Percentiles rank a stretch among this genome's conserved stretches.
phyloP scores from a whole-genome alignment of 2,888 invertebrate genomes.

The Perdita meconis region DNA sequence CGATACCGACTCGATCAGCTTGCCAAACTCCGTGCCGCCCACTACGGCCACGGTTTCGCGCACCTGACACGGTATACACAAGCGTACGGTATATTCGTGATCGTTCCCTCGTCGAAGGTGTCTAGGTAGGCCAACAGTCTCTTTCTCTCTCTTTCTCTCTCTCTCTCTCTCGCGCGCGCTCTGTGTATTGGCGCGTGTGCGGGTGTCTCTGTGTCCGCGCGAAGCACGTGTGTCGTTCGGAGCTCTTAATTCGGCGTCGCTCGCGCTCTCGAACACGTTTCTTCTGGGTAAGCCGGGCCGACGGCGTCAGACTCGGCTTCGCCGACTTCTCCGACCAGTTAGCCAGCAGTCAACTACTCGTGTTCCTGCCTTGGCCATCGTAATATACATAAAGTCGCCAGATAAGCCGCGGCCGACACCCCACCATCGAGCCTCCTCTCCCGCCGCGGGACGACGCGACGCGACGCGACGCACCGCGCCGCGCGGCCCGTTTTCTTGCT shows the following conservation, averaged over 20 bases:
- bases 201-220: not conserved
- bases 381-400: constrained; percentile 81
- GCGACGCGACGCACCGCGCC: constrained; percentile 28
- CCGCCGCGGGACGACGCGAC: constrained; percentile 67
- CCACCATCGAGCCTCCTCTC: constrained; percentile 69
- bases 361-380: constrained; percentile 77
- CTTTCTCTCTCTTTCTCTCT: too few relatives aligned
- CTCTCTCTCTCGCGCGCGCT: too few relatives aligned
- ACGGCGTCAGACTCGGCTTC: constrained; percentile 58
- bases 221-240: constrained; percentile 3
- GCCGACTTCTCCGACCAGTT: constrained; percentile 77
- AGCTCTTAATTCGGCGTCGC: constrained; percentile 35
- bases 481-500: constrained; percentile 42
- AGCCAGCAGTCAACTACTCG: constrained; percentile 81
- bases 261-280: constrained; percentile 58
- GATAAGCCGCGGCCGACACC: constrained; percentile 77
- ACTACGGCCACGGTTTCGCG: constrained; percentile 40
- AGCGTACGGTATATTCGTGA: constrained; percentile 28
- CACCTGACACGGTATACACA: constrained; percentile 40
- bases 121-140: constrained; percentile 8
- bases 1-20: constrained; percentile 50
- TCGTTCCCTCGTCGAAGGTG: constrained; percentile 3
- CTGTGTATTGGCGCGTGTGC: not conserved
- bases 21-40: constrained; percentile 25
- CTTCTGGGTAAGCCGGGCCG: constrained; percentile 44